Conservation (phyloP, 1,140 invertebrate species). For the Hetaerina americana region DNA sequence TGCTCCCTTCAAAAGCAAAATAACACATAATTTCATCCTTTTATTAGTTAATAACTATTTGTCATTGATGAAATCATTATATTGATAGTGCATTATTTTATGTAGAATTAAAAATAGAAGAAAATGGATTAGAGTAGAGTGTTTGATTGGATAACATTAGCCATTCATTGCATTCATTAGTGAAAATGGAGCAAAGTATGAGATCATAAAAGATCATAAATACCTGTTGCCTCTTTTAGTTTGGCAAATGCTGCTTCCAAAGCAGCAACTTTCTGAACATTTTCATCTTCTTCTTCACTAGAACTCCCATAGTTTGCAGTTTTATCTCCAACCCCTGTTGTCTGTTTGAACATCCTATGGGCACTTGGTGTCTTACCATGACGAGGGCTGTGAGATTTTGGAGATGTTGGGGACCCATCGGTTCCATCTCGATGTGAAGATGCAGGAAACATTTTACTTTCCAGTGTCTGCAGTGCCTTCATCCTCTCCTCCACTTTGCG, state of each 20-base stretch:
- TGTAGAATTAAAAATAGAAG: no score
- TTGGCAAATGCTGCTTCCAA: constrained; percentile 55
- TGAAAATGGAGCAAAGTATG: no score
- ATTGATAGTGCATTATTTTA: no score
- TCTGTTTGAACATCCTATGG: not conserved
- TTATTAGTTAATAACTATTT: no score
- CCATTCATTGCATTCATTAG: no score
- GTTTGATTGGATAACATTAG: no score
- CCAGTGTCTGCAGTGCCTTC: not conserved
- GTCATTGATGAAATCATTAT: no score
- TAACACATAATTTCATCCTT: no score
- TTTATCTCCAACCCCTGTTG: not conserved
- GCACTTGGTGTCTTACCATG: not conserved
- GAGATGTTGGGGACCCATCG: not conserved
- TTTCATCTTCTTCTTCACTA: constrained; percentile 18
- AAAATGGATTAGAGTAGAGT: no score
- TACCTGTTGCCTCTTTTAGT: constrained; percentile 56
- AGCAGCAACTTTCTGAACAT: constrained; percentile 28
- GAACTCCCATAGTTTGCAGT: not conserved
- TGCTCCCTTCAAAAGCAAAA: no score
- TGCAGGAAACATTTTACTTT: not conserved
- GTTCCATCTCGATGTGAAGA: not conserved
- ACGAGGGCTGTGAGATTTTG: not conserved
- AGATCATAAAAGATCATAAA: no score
- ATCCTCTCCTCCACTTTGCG: not conserved